phyloP scores from a whole-genome alignment of 2,888 invertebrate species.

The Hyposoter dolosus region DNA sequence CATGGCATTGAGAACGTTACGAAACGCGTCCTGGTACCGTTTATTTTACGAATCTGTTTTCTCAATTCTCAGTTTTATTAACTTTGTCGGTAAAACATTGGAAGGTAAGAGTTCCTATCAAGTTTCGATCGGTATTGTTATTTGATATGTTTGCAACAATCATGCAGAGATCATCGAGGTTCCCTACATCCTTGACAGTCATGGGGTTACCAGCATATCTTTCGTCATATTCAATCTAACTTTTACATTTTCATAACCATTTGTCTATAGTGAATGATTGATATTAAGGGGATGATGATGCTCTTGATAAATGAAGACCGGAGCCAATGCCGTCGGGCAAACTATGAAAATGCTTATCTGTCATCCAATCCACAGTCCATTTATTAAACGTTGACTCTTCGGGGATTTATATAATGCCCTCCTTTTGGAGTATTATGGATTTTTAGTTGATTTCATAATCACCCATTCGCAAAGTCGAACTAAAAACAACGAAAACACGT shows the following conservation, averaged over 20 bases:
- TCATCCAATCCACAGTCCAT: conserved; percentile 35
- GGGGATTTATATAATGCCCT: neutral
- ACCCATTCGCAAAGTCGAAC: conserved; percentile 53
- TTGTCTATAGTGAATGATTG: conserved; percentile 47
- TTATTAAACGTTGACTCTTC: conserved; percentile 60
- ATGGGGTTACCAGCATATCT: neutral
- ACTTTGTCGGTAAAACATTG: neutral
- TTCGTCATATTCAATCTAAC: neutral
- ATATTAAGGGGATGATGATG: conserved; percentile 43
- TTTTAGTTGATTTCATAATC: conserved; percentile 32
- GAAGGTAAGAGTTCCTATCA: neutral
- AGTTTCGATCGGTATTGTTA: neutral
- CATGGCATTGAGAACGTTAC: neutral
- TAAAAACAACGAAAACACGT: conserved; percentile 37
- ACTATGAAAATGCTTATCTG: conserved; percentile 33
- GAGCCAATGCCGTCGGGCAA: neutral
- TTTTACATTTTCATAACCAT: conserved; percentile 46
- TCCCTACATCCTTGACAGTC: neutral
- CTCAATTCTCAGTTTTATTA: neutral
- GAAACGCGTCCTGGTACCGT: neutral
- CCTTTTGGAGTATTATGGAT: conserved; percentile 18
- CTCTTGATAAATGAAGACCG: conserved; percentile 43
- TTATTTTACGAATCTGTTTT: neutral
- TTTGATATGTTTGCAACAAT: neutral
- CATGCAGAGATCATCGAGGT: neutral